A percentile compares a stretch with the other conserved stretches of the same genome.
Evolutionary conservation across 2,797 vertebrate genomes (phyloP).

Genomic region (Pseudochromis fuscus): DNA sequence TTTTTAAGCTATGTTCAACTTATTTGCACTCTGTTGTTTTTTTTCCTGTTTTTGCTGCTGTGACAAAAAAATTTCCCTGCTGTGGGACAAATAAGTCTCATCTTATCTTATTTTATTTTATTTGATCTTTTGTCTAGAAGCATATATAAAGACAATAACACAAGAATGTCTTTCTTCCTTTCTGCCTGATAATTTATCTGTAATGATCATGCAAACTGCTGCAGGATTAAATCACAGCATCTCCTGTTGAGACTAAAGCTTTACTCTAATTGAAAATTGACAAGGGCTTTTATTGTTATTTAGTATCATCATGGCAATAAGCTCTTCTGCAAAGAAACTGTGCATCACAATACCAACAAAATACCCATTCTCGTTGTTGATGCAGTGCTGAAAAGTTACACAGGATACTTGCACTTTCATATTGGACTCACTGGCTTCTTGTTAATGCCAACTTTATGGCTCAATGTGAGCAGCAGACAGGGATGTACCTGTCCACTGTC

Average conservation of each 20-base stretch:
- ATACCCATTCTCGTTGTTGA: neutral
- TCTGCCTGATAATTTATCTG: neutral
- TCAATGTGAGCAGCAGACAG: conserved; percentile 5
- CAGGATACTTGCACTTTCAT: neutral
- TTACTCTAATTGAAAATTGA: conserved; percentile 33
- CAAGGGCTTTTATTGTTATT: conserved; percentile 5
- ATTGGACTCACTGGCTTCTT: conserved; percentile 24
- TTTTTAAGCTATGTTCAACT: too few species aligned
- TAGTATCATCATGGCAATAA: conserved; percentile 3
- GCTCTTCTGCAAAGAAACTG: neutral
- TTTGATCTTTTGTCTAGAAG: too few species aligned
- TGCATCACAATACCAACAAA: neutral
- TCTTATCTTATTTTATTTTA: too few species aligned
- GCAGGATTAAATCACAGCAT: conserved; percentile 22
- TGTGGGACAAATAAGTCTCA: too few species aligned
- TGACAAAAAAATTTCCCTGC: too few species aligned
- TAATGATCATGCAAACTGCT: conserved; percentile 20
- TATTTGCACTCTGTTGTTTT: too few species aligned
- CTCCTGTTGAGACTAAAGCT: conserved; percentile 3
- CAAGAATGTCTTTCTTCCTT: too few species aligned
- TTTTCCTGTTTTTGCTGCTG: too few species aligned
- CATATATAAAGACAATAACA: too few species aligned
- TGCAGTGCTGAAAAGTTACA: neutral
- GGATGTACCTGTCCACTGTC: conserved; percentile 26
- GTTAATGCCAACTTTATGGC: conserved; percentile 26